These are phyloP conservation scores for Lycorma delicatula DNA, from an alignment of 1,140 invertebrate species.

Conservation along the genomic window DNA sequence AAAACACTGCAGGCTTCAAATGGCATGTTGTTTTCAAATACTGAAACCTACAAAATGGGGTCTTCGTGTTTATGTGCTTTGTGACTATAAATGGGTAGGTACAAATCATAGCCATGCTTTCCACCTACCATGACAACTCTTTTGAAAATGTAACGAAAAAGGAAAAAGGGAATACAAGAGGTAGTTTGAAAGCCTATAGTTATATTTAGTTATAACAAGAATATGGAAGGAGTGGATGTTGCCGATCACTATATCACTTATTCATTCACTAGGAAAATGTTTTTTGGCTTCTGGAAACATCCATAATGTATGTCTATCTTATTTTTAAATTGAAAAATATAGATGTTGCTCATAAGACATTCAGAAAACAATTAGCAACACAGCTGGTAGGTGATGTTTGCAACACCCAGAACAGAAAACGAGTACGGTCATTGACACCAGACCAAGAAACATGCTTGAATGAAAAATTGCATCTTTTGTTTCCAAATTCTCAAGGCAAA, in stretches of 20 bases:
- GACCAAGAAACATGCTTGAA: background rate
- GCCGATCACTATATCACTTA: background rate
- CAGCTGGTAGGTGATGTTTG: conserved; percentile 8
- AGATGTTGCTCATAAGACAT: background rate
- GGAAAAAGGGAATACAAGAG: no score
- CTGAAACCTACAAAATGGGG: conserved; percentile 13
- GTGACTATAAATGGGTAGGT: background rate
- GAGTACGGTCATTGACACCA: background rate
- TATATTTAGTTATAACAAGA: background rate
- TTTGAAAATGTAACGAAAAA: no score
- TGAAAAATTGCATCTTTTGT: background rate
- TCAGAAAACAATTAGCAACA: background rate
- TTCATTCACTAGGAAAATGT: background rate
- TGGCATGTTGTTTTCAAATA: conserved; percentile 7
- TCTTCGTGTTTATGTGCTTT: conserved; percentile 3
- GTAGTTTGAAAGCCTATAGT: no score
- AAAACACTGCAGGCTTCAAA: conserved; percentile 11
- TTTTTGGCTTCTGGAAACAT: conserved; percentile 13
- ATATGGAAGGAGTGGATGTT: conserved; percentile 3
- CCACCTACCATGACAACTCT: no score
- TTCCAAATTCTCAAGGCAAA: background rate
- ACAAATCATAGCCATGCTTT: background rate
- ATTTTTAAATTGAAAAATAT: background rate
- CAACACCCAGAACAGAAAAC: conserved; percentile 6
- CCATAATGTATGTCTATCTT: conserved; percentile 1